phyloP scores from a whole-genome alignment of 92 coral and sea anemone species.

The Anthopleura xanthogrammica region DNA sequence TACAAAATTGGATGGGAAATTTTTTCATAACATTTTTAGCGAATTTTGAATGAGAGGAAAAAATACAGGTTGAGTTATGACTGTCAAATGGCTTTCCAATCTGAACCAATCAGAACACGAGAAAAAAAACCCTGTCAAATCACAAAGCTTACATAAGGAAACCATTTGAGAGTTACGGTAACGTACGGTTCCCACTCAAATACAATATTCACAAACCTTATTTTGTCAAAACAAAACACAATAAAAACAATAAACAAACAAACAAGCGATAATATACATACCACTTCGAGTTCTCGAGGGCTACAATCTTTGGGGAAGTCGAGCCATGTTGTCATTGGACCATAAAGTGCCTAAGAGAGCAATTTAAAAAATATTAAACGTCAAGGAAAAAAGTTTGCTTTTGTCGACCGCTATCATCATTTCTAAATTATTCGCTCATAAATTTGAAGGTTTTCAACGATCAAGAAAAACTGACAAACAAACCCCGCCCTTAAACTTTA shows the following conservation, averaged over 20 bases:
- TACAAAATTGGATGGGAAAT: no score
- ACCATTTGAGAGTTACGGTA: background rate
- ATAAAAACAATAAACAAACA: background rate
- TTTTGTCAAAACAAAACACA: background rate
- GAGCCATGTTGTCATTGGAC: constrained; percentile 99
- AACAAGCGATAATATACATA: constrained; percentile 18
- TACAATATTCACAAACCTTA: background rate
- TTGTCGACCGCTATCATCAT: background rate
- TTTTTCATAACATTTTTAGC: background rate
- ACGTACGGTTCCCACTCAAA: background rate
- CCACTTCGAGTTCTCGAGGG: constrained; percentile 97
- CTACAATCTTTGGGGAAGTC: constrained; percentile 96
- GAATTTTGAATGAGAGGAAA: background rate
- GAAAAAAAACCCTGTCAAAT: background rate
- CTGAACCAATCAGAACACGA: background rate
- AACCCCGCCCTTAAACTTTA: background rate
- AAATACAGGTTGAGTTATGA: background rate
- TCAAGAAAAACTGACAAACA: background rate
- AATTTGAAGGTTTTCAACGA: background rate
- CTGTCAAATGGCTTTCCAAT: background rate
- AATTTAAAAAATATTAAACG: background rate
- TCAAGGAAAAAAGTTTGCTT: background rate
- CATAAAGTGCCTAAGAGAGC: constrained; percentile 62
- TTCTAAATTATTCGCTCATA: background rate
- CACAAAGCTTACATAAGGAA: background rate